Base-by-base conservation (phyloP, 2,888 invertebrate genomes). In the Pterostichus niger region DNA sequence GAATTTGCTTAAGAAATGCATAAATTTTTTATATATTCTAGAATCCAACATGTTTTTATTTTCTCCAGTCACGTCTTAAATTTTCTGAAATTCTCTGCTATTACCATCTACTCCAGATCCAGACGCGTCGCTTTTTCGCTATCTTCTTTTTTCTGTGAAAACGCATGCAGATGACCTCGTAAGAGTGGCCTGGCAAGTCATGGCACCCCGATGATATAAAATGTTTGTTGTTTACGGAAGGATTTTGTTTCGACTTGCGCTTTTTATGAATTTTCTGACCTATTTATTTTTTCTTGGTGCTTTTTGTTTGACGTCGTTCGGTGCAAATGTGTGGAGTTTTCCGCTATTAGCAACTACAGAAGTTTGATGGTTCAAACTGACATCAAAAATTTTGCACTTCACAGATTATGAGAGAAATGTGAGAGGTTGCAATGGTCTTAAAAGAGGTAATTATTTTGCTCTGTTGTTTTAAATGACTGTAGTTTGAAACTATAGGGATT, bases 181-280 rank as follows among this genome's bases (percentile, higher is more conserved):
- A 3, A 44, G 17, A 44, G 24, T 44, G 44, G 15, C n/a, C 13
- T 64, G 44, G 15, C 24, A 24, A 24, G 24, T 24, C 24, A 24
- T 13, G 13, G 15, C 68, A 56, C 40, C 6, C 40, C 9, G 56
- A 49, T n/a, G 33, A 33, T 35, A 35, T 71, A 44, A 71, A 78
- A 78, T 78, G 78, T 61, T 56, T 78, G 17, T 61, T 78, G 78
- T 78, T 59, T 78, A 61, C 78, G 78, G 40, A 61, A 61, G 17
- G 44, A 44, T 59, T 61, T 61, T 78, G 46, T 78, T 78, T 78
- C 61, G 44, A 61, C 17, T 78, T 17, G 17, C 24, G 75, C 75
- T 52, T 78, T 73, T 78, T 78, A 78, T 78, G 78, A 78, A 61
- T 61, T 78, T 78, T 61, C 46, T 78, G 78, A 78, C 78, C 61